Percentiles rank a stretch among this genome's conserved stretches.
These are phyloP conservation scores for Dynastes tityus DNA, from an alignment of 2,888 invertebrate genomes.

Conservation along the genomic window DNA sequence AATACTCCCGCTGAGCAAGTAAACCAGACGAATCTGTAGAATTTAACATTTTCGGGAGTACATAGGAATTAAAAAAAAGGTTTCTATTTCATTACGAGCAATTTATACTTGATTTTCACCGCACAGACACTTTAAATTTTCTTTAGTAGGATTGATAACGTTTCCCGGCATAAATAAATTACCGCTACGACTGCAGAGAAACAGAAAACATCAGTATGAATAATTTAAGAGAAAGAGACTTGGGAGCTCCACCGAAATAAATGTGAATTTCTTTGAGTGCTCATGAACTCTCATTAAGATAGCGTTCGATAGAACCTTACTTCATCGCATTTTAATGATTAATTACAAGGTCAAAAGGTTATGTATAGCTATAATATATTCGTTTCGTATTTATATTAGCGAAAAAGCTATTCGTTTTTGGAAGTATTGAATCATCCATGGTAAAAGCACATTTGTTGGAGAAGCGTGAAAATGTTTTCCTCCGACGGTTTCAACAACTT, in stretches of 20 bases:
- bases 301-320: constrained; percentile 26
- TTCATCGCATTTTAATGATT: constrained; percentile 32
- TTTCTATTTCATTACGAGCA: constrained; percentile 7
- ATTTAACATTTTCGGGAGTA: background rate
- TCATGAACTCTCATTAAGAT: constrained; percentile 33
- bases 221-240: constrained; percentile 28
- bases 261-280: constrained; percentile 32
- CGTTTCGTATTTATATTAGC: background rate
- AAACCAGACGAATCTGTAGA: background rate
- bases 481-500: constrained; percentile 22
- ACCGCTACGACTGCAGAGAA: constrained; percentile 29
- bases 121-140: constrained; percentile 33
- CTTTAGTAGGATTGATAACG: constrained; percentile 41
- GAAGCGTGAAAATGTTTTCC: constrained; percentile 29
- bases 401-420: background rate
- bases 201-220: constrained; percentile 38
- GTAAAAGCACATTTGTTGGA: constrained; percentile 10
- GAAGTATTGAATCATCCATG: constrained; percentile 19
- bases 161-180: constrained; percentile 46
- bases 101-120: constrained; percentile 43
- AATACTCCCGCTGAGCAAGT: background rate
- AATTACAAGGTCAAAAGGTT: constrained; percentile 13
- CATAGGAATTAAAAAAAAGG: background rate
- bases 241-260: constrained; percentile 33
- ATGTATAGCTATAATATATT: background rate